Percentiles rank a stretch among this genome's conserved stretches.
phyloP scores from a whole-genome alignment of 2,797 vertebrate genomes.

The Cirrhinus mrigala region DNA sequence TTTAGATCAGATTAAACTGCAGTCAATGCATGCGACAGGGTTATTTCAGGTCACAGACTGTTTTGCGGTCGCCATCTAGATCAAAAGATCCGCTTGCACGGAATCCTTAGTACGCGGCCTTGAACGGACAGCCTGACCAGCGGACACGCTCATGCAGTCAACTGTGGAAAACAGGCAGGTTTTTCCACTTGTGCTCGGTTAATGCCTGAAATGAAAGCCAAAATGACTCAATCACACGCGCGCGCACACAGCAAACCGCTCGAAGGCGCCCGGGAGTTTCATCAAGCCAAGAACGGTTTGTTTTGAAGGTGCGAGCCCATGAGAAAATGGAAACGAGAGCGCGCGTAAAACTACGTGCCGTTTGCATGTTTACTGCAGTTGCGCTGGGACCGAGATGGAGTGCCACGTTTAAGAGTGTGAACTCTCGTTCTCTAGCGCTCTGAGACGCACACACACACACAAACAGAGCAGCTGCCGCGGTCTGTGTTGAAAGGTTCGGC shows the following conservation, averaged over 20 bases:
- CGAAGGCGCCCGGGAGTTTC: constrained; percentile 47
- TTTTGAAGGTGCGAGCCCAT: constrained; percentile 55
- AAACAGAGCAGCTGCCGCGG: constrained; percentile 42
- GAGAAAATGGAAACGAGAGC: constrained; percentile 50
- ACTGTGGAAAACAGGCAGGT: constrained; percentile 40
- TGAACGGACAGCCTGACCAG: constrained; percentile 7
- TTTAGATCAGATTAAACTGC: neutral
- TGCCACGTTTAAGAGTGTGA: constrained; percentile 51
- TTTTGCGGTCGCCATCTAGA: constrained; percentile 3
- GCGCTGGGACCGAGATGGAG: constrained; percentile 41
- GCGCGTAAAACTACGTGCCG: constrained; percentile 54
- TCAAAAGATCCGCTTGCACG: constrained; percentile 2
- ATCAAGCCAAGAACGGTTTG: constrained; percentile 55
- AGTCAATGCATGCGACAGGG: neutral
- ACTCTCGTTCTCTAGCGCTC: constrained; percentile 41
- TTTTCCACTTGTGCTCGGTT: constrained; percentile 51
- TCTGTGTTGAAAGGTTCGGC: constrained; percentile 65
- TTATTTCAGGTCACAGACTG: constrained; percentile 36
- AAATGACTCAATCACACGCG: constrained; percentile 55
- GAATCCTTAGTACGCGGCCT: constrained; percentile 12
- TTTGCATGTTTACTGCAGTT: constrained; percentile 73
- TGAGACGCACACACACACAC: constrained; percentile 24
- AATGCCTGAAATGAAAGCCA: constrained; percentile 48
- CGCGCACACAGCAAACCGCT: constrained; percentile 8
- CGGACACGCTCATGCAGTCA: constrained; percentile 31